phyloP scores from a whole-genome alignment of 2,888 invertebrate species.

The Eulithis prunata region DNA sequence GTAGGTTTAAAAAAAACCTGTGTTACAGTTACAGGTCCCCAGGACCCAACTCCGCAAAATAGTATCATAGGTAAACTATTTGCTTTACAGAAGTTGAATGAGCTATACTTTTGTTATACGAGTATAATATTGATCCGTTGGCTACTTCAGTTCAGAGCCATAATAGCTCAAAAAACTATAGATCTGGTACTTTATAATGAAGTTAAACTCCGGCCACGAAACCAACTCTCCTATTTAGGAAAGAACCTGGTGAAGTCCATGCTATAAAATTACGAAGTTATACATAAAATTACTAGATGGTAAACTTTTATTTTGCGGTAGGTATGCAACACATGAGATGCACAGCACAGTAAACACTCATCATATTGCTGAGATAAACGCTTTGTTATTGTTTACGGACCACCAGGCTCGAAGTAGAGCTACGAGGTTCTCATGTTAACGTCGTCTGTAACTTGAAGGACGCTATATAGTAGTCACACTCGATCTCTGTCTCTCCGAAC shows the following conservation, averaged over 20 bases:
- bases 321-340: slow-evolving; percentile 55
- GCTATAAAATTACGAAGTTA: neutral
- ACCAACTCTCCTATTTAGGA: slow-evolving; percentile 12
- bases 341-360: slow-evolving; percentile 39
- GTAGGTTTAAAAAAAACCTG: too few species aligned
- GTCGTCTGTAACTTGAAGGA: slow-evolving; percentile 6
- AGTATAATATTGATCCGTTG: too few species aligned
- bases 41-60: too few species aligned
- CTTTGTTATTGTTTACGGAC: slow-evolving; percentile 78
- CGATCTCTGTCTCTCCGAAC: too few species aligned
- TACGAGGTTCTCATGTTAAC: slow-evolving; percentile 35
- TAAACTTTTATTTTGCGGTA: slow-evolving; percentile 55
- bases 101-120: neutral
- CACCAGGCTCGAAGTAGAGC: slow-evolving; percentile 60
- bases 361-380: slow-evolving; percentile 67
- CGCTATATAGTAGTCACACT: too few species aligned
- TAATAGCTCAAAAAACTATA: neutral
- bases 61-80: too few species aligned
- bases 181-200: slow-evolving; percentile 12
- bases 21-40: too few species aligned
- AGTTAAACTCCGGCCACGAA: slow-evolving; percentile 17
- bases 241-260: slow-evolving; percentile 6
- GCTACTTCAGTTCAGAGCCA: neutral
- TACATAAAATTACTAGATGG: slow-evolving; percentile 9
- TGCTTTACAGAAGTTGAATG: neutral